Conservation (phyloP, 2,888 invertebrate species). For the Nezara viridula region DNA sequence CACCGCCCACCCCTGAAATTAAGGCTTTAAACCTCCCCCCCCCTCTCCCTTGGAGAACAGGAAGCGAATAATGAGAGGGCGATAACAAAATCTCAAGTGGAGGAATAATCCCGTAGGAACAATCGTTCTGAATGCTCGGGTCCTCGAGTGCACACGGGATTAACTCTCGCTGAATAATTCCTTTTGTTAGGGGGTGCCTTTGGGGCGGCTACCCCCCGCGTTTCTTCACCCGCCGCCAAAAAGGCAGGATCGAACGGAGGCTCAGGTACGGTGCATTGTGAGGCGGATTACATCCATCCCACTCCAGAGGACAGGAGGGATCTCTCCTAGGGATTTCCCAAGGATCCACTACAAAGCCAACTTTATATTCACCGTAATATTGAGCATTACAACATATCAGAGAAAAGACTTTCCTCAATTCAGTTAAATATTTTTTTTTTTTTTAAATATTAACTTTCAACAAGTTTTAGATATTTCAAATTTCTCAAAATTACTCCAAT, state of each 20-base stretch:
- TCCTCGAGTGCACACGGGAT: constrained; percentile 47
- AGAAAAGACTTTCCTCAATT: no score
- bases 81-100: constrained; percentile 62
- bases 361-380: neutral
- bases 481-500: no score
- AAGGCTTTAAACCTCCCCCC: constrained; percentile 54
- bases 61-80: constrained; percentile 57
- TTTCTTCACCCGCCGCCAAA: constrained; percentile 45
- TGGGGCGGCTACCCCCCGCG: neutral
- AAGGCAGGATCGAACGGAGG: constrained; percentile 13
- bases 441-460: no score
- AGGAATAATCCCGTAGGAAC: constrained; percentile 30
- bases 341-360: neutral
- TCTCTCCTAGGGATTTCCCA: neutral
- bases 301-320: neutral
- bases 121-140: neutral
- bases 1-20: constrained; percentile 49
- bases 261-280: neutral
- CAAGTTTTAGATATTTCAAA: no score
- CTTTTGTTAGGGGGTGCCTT: constrained; percentile 26
- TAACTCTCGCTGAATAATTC: constrained; percentile 45
- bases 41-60: neutral
- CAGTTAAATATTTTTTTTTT: no score
- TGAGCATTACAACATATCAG: neutral
- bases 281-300: constrained; percentile 16